Evolutionary conservation across 2,113 vertebrate species (phyloP), one percentile per base, ranked within the genome.

Genomic region (Pogona vitticeps): DNA sequence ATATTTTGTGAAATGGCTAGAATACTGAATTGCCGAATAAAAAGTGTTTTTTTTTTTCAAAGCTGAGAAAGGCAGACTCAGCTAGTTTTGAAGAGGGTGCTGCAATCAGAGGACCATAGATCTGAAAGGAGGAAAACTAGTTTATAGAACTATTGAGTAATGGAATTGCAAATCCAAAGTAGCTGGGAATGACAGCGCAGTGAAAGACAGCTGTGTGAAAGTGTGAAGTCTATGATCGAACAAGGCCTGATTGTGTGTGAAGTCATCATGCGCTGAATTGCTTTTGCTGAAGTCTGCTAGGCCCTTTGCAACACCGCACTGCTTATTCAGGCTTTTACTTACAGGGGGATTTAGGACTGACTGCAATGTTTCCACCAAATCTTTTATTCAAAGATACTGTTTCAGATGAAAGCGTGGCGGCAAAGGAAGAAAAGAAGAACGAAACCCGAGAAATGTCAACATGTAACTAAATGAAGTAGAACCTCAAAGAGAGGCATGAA

Each of bases 1-100:
- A 91, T 83, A 28, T 77, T 6, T 61, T 63, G 71, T 76, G 91
- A 67, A 85, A 61, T 88, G 84, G 10, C 52, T 89, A 88, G 76
- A 33, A 86, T 26, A 65, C 13, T 77, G 72, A 78, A 87, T 6
- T 46, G 52, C 73, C 26, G 3, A 68, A 89, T 90, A 86, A 90
- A 42, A 70, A 36, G 18, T 31, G 1, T 68, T 68, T 21, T 20
- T 21, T 52, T 68, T 68, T 21, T 20, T 21, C 58, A 77, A 75
- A 80, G 56, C n/a, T n/a, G 38, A 9, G 21, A 80, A 80, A 88
- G 81, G 6, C 20, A 85, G n/a, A 83, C 14, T 81, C 23, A 21
- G 23, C 42, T 75, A 18, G 7, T 2, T 33, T 80, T 52, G 56
- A 87, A 68, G 21, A 26, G 8, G 23, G 88, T 33, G 4, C 52